phyloP scores from a whole-genome alignment of 2,888 invertebrate genomes.

The Drosophila seclusa region DNA sequence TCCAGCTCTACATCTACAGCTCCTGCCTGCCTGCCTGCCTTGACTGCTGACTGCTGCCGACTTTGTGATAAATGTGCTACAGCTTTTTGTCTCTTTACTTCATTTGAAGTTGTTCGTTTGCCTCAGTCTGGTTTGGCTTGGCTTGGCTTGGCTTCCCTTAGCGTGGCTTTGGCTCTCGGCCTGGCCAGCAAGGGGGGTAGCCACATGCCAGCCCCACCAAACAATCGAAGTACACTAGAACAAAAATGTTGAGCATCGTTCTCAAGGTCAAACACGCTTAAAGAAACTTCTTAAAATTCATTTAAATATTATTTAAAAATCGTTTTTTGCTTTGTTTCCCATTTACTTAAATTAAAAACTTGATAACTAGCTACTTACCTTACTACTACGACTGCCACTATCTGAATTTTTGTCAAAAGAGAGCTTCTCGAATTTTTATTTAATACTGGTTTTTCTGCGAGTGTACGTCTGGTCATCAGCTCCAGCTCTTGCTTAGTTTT shows the following conservation, averaged over 20 bases:
- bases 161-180: conserved; percentile 11
- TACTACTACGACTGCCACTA: background rate
- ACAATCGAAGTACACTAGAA: conserved; percentile 3
- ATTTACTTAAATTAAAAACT: background rate
- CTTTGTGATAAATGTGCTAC: conserved; percentile 79
- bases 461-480: conserved; percentile 3
- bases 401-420: background rate
- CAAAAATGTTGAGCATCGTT: background rate
- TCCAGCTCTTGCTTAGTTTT: conserved; percentile 39
- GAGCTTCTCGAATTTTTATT: background rate
- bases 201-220: conserved; percentile 7
- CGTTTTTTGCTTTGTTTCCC: background rate
- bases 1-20: conserved; percentile 21
- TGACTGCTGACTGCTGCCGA: conserved; percentile 59
- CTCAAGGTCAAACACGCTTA: background rate
- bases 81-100: conserved; percentile 80
- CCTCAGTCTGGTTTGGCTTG: conserved; percentile 7
- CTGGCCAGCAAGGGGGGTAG: conserved; percentile 19
- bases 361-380: background rate
- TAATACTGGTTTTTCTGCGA: background rate
- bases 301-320: background rate
- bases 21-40: conserved; percentile 19
- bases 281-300: background rate
- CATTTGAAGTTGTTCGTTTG: conserved; percentile 67
- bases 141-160: conserved; percentile 5